Conservation (phyloP, 1,140 invertebrate genomes). For the Homarus americanus region DNA sequence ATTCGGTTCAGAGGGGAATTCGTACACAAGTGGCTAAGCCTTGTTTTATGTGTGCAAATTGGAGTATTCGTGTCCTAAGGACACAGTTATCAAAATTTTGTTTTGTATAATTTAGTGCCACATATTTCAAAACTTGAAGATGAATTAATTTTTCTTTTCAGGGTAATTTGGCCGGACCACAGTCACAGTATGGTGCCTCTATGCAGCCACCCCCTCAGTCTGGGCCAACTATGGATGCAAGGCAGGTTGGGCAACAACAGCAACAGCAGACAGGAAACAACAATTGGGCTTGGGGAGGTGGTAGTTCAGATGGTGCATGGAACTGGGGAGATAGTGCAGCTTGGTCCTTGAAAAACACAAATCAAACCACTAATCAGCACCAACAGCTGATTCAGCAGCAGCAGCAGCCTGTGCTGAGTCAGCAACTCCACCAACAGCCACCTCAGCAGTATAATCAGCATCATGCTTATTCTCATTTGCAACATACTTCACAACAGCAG, state of each 20-base stretch:
- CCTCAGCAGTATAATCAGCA: background rate
- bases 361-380: background rate
- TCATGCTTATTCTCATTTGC: background rate
- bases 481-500: conserved; percentile 18
- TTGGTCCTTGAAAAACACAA: conserved; percentile 30
- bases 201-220: background rate
- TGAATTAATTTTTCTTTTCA: conserved; percentile 17
- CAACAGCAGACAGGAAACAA: conserved; percentile 22
- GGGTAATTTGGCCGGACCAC: background rate
- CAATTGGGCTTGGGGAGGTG: conserved; percentile 4
- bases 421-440: conserved; percentile 12
- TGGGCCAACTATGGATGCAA: background rate
- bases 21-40: too few species aligned
- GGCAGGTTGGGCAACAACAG: background rate
- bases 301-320: conserved; percentile 58
- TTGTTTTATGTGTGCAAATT: too few species aligned
- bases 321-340: conserved; percentile 45
- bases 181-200: conserved; percentile 7
- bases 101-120: too few species aligned
- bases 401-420: background rate
- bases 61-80: too few species aligned
- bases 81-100: too few species aligned
- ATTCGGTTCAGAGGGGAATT: too few species aligned
- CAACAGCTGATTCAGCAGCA: conserved; percentile 26
- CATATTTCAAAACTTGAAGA: too few species aligned